A percentile compares a stretch with the other conserved stretches of the same genome.
Conservation (phyloP, 2,888 invertebrate species). For the Callinectes sapidus region DNA sequence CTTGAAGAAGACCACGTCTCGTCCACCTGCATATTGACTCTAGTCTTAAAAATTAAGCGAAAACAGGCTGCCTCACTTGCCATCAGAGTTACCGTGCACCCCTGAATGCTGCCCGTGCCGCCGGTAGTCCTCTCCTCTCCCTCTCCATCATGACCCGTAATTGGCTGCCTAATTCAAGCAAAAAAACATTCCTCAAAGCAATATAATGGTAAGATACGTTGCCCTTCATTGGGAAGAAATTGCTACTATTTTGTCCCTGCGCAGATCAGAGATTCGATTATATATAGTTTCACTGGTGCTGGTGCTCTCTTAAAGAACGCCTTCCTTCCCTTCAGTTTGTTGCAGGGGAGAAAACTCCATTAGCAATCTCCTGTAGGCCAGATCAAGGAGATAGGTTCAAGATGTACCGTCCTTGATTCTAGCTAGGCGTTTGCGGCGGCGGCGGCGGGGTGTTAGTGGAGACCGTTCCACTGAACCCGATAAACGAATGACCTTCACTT, state of each 20-base stretch:
- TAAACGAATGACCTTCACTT: neutral
- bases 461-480: neutral
- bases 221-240: neutral
- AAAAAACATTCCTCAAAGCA: neutral
- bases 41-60: neutral
- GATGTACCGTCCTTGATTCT: neutral
- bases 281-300: neutral
- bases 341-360: neutral
- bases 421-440: neutral
- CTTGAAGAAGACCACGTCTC: neutral
- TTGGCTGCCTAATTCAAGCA: neutral
- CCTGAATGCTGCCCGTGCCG: neutral
- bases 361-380: neutral
- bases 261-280: neutral
- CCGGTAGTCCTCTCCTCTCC: neutral
- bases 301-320: neutral
- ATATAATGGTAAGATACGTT: neutral
- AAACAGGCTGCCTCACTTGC: neutral
- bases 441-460: neutral
- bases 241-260: neutral
- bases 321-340: neutral
- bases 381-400: no score
- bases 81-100: neutral
- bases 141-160: neutral
- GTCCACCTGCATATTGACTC: neutral